Evolutionary conservation across 2,797 vertebrate species (phyloP).

Genomic region (Pogoniulus pusillus): DNA sequence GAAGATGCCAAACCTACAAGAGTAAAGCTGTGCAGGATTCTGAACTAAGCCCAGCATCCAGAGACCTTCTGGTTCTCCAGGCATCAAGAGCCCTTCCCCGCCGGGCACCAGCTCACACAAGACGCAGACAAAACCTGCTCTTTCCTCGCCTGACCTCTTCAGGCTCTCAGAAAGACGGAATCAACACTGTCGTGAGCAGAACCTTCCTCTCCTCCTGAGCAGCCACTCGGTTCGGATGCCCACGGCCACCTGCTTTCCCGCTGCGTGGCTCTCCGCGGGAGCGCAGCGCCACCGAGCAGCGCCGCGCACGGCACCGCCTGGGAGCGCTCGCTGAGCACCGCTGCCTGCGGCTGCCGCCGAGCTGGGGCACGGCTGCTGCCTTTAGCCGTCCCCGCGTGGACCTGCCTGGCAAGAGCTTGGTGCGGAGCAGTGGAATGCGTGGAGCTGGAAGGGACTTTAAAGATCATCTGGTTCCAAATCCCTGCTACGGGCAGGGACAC

Average conservation of each 20-base stretch:
- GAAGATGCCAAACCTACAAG: neutral
- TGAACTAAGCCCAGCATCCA: neutral
- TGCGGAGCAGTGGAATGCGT: too few species aligned
- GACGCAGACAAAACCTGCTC: neutral
- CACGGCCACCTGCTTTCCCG: accelerated
- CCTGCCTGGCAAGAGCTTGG: too few species aligned
- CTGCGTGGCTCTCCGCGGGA: neutral
- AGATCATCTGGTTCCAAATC: too few species aligned
- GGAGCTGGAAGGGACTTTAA: too few species aligned
- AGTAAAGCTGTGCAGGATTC: neutral
- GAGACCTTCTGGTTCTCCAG: neutral
- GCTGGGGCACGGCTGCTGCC: too few species aligned
- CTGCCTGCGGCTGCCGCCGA: neutral
- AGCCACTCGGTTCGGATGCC: too few species aligned
- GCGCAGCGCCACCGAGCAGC: accelerated
- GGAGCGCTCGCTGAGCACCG: neutral
- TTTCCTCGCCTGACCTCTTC: neutral
- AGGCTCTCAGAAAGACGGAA: neutral
- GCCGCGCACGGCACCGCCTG: neutral
- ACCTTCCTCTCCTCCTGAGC: neutral
- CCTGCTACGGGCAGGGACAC: too few species aligned
- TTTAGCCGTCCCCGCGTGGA: too few species aligned
- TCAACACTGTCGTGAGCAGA: neutral
- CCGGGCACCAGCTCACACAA: neutral
- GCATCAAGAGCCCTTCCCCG: neutral